phyloP scores from a whole-genome alignment of 2,888 invertebrate genomes.

The Chorisops tibialis region DNA sequence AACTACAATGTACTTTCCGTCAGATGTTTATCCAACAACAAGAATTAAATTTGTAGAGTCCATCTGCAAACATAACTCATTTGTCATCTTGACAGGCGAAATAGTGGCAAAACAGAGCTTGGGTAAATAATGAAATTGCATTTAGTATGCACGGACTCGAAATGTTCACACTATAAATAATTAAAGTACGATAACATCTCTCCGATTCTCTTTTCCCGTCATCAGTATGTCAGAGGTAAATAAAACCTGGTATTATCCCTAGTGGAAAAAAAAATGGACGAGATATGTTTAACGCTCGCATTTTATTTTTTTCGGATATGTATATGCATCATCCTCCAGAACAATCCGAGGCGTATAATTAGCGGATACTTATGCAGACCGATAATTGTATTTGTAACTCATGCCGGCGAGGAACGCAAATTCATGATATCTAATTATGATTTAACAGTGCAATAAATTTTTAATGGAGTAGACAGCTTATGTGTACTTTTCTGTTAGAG shows the following conservation, averaged over 20 bases:
- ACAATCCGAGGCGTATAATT: slow-evolving; percentile 15
- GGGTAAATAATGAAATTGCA: slow-evolving; percentile 21
- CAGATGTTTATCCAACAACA: slow-evolving; percentile 10
- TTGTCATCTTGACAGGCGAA: slow-evolving; percentile 4
- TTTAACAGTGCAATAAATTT: slow-evolving; percentile 26
- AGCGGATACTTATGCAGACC: slow-evolving; percentile 23
- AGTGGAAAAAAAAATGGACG: slow-evolving; percentile 3
- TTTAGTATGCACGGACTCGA: slow-evolving; percentile 16
- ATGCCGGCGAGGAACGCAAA: slow-evolving; percentile 16
- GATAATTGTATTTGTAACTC: slow-evolving; percentile 20
- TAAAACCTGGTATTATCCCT: slow-evolving; percentile 13
- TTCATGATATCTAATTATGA: slow-evolving; percentile 27
- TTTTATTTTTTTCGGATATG: slow-evolving; percentile 9
- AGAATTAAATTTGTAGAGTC: neutral
- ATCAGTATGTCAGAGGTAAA: slow-evolving; percentile 23
- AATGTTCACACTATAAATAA: slow-evolving; percentile 25
- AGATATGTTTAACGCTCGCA: slow-evolving; percentile 1
- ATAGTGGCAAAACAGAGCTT: neutral
- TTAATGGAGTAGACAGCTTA: slow-evolving; percentile 14
- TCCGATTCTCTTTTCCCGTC: slow-evolving; percentile 8
- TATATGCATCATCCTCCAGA: slow-evolving; percentile 4
- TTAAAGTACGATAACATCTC: slow-evolving; percentile 15
- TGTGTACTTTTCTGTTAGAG: neutral
- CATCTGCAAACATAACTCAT: slow-evolving; percentile 11
- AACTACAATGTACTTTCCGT: neutral